Conservation (phyloP, 2,888 invertebrate genomes). For the Prosopocoilus inquinatus region DNA sequence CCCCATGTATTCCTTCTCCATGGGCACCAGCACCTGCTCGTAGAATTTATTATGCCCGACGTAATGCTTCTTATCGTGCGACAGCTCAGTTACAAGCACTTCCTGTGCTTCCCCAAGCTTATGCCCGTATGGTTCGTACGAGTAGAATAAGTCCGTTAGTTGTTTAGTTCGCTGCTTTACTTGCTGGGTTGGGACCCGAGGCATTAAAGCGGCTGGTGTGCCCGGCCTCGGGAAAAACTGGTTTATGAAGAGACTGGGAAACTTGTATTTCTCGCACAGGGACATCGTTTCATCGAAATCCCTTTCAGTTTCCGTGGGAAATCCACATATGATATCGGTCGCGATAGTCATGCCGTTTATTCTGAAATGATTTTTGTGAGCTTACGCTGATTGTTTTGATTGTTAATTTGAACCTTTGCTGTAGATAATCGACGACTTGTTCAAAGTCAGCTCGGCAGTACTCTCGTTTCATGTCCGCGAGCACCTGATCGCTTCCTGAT, state of each 20-base stretch:
- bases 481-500: constrained; percentile 92
- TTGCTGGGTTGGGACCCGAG: constrained; percentile 76
- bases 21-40: constrained; percentile 87
- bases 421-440: constrained; percentile 80
- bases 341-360: constrained; percentile 91
- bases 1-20: constrained; percentile 75
- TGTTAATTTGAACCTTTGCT: constrained; percentile 56
- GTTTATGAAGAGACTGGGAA: constrained; percentile 95
- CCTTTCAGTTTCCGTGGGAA: constrained; percentile 89
- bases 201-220: constrained; percentile 92
- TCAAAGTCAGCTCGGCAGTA: constrained; percentile 89
- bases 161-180: constrained; percentile 88
- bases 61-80: constrained; percentile 84
- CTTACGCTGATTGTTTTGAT: background rate
- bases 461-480: constrained; percentile 95
- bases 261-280: constrained; percentile 81
- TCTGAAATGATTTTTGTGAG: constrained; percentile 50
- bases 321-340: constrained; percentile 98
- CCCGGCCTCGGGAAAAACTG: constrained; percentile 97
- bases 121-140: constrained; percentile 80
- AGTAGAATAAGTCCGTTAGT: constrained; percentile 84
- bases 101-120: constrained; percentile 67
- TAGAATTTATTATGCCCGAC: constrained; percentile 96
- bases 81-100: constrained; percentile 90
- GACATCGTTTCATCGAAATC: constrained; percentile 88